Conservation (phyloP, 2,113 vertebrate genomes). For the Oophaga pumilio region DNA sequence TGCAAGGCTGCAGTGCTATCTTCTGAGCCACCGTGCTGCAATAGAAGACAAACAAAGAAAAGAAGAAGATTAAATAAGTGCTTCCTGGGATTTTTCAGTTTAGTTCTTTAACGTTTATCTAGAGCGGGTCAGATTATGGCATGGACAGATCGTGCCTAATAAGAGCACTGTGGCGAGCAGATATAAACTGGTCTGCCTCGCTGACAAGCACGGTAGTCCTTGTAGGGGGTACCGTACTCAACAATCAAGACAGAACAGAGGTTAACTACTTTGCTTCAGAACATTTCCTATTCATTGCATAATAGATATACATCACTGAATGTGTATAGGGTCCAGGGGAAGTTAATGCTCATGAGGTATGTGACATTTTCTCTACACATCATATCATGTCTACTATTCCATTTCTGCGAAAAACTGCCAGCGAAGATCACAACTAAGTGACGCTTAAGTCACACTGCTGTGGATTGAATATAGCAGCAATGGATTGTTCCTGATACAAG, state of each 20-base stretch:
- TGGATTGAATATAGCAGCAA: conserved; percentile 29
- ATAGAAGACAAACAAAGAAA: no score
- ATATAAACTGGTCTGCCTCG: no score
- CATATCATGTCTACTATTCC: conserved; percentile 1
- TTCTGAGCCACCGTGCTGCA: no score
- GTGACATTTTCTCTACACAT: background rate
- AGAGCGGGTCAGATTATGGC: background rate
- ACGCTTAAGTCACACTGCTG: background rate
- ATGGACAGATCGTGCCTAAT: no score
- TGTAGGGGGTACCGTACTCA: no score
- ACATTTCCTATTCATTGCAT: no score
- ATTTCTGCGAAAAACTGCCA: conserved; percentile 13
- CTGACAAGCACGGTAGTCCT: no score
- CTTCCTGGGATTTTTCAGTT: background rate
- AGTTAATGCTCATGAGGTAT: background rate
- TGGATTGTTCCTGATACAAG: conserved; percentile 17
- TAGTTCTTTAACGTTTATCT: background rate
- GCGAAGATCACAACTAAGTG: background rate
- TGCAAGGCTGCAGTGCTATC: no score
- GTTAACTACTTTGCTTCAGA: no score
- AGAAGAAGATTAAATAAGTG: no score
- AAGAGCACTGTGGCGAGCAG: no score
- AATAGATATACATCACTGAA: background rate
- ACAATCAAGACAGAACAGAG: no score
- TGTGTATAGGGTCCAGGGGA: background rate